phyloP scores from a whole-genome alignment of 2,113 vertebrate genomes.

The Asarcornis scutulata region DNA sequence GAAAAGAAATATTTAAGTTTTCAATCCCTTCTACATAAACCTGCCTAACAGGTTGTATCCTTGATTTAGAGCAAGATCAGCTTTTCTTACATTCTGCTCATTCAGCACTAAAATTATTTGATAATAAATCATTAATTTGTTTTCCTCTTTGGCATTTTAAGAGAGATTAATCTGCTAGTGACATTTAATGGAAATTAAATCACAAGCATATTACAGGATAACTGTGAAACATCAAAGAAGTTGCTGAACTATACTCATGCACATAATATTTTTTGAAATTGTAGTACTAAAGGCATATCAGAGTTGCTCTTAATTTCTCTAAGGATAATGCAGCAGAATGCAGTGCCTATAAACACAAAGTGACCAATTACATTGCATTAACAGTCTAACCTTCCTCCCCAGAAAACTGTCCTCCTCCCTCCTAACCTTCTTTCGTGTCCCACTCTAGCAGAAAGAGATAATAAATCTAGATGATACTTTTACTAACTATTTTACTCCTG shows the following conservation, averaged over 20 bases:
- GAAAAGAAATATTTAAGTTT: neutral
- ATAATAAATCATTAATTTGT: conserved; percentile 63
- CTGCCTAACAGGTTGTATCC: neutral
- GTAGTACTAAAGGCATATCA: neutral
- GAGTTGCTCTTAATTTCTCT: neutral
- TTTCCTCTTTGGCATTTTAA: conserved; percentile 72
- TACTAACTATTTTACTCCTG: neutral
- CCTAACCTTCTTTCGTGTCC: neutral
- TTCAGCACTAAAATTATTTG: conserved; percentile 59
- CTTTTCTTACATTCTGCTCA: conserved; percentile 51
- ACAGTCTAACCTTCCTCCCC: neutral
- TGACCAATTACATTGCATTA: too few species aligned
- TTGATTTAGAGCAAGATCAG: conserved; percentile 27
- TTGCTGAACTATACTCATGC: conserved; percentile 53
- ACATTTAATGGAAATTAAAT: conserved; percentile 77
- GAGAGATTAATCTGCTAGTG: conserved; percentile 72
- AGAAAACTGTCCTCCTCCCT: neutral
- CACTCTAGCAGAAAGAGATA: neutral
- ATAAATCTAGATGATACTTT: neutral
- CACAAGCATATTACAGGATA: conserved; percentile 63
- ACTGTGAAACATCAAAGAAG: conserved; percentile 69
- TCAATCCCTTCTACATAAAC: neutral
- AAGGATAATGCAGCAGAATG: neutral
- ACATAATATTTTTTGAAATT: conserved; percentile 2
- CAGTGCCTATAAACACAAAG: neutral